Conservation (phyloP, 2,888 invertebrate species). For the Aspidiotus destructor region DNA sequence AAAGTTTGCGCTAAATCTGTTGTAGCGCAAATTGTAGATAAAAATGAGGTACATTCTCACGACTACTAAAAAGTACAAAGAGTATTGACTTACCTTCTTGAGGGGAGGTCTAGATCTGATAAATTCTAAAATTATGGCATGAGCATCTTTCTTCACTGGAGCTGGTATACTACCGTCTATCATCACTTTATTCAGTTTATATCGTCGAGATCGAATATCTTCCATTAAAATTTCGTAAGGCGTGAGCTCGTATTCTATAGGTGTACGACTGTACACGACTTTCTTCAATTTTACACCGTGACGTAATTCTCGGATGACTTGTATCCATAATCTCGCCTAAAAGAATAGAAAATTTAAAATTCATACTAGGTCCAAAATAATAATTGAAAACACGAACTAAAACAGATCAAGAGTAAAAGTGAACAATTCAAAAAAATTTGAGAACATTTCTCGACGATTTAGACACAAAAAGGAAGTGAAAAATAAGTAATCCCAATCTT, state of each 20-base stretch:
- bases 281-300: constrained; percentile 90
- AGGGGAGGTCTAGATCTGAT: constrained; percentile 90
- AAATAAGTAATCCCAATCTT: too few species aligned
- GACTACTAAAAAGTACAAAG: too few species aligned
- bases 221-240: constrained; percentile 96
- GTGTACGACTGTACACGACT: constrained; percentile 62
- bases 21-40: too few species aligned
- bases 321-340: constrained; percentile 89
- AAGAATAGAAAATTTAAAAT: constrained; percentile 36
- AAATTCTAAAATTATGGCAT: constrained; percentile 90
- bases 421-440: too few species aligned
- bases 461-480: too few species aligned
- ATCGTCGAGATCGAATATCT: constrained; percentile 81
- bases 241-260: constrained; percentile 84
- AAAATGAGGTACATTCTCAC: too few species aligned
- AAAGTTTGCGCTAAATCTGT: too few species aligned
- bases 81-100: constrained; percentile 57
- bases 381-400: too few species aligned
- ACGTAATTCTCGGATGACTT: constrained; percentile 84
- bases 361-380: not conserved
- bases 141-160: constrained; percentile 84
- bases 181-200: constrained; percentile 76
- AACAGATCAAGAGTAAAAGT: too few species aligned
- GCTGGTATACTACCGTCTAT: constrained; percentile 68
- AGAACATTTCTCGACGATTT: too few species aligned